Base-by-base conservation (phyloP, 2,888 invertebrate genomes). In the Lagria hirta region DNA sequence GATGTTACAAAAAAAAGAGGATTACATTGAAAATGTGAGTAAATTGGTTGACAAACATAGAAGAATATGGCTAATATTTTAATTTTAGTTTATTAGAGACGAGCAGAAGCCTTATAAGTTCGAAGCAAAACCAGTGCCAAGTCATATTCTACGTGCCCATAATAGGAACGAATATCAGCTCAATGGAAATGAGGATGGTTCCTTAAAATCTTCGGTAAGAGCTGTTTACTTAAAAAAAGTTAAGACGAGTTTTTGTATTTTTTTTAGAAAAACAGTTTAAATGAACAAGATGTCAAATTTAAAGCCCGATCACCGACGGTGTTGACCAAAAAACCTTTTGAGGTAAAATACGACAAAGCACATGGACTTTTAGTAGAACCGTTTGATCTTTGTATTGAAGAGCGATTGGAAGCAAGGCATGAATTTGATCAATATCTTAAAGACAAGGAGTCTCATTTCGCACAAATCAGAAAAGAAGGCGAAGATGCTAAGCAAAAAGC, bases 41-140 rank as follows among this genome's bases (percentile, higher is more conserved):
- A 12, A 4, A 12, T 11, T 3, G 7, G 3, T 23, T 34, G n/a
- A n/a, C n/a, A n/a, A n/a, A n/a, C n/a, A n/a, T 18, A 5, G 13
- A 7, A 5, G 22, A 8, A 16, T 1, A 20, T 11, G 17, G 8
- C 12, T 16, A 2, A 34, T 15, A 16, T 16, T 28, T 21, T n/a
- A n/a, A 7, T 35, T 36, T 13, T 10, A 37, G 38, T 15, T 27
- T 15, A 23, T 80, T 11, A 80, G 83, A 49, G 78, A 81, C 45
- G 73, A 75, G 46, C 81, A 77, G 54, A 78, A 81, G 62, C 74
- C 77, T 0, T 70, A 77, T 1, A 78, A 79, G 51, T 88, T 88
- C 58, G 84, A 83, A 66, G 88, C 88, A 0, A 80, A 82, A 32
- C 85, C 85, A 0, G 62, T 81, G 7, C 86, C 86, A 0, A 65